Percentiles rank a stretch among this genome's conserved stretches.
These are phyloP conservation scores for Chrysolina americana DNA, from an alignment of 2,888 invertebrate species.

Conservation along the genomic window DNA sequence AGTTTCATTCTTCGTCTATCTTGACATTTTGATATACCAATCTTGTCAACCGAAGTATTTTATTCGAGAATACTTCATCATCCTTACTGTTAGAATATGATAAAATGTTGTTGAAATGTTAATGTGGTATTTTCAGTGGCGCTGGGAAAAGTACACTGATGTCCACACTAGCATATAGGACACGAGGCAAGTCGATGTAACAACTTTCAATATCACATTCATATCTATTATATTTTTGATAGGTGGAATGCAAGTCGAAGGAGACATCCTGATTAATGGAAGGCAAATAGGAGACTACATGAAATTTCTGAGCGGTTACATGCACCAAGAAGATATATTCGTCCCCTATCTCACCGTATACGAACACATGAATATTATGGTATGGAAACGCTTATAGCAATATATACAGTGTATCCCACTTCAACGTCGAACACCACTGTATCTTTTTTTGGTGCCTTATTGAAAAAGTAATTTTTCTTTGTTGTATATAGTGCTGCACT, in stretches of 20 bases:
- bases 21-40: no score
- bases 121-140: slow-evolving; percentile 80
- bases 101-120: no score
- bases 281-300: slow-evolving; percentile 80
- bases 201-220: background rate
- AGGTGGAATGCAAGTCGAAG: slow-evolving; percentile 81
- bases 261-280: slow-evolving; percentile 87
- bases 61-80: no score
- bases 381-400: slow-evolving; percentile 56
- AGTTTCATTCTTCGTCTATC: no score
- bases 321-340: slow-evolving; percentile 94
- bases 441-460: no score
- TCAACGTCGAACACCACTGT: no score
- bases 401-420: no score
- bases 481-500: no score
- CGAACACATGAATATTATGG: slow-evolving; percentile 93
- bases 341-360: slow-evolving; percentile 87
- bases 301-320: slow-evolving; percentile 87
- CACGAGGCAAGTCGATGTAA: slow-evolving; percentile 74
- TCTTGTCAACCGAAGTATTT: no score
- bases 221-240: background rate
- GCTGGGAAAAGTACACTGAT: slow-evolving; percentile 93
- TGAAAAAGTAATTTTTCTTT: no score
- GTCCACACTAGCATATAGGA: slow-evolving; percentile 85
- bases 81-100: no score